Evolutionary conservation across 2,797 vertebrate species (phyloP), one percentile per base, ranked within the genome.

Genomic region (Passerculus sandwichensis): DNA sequence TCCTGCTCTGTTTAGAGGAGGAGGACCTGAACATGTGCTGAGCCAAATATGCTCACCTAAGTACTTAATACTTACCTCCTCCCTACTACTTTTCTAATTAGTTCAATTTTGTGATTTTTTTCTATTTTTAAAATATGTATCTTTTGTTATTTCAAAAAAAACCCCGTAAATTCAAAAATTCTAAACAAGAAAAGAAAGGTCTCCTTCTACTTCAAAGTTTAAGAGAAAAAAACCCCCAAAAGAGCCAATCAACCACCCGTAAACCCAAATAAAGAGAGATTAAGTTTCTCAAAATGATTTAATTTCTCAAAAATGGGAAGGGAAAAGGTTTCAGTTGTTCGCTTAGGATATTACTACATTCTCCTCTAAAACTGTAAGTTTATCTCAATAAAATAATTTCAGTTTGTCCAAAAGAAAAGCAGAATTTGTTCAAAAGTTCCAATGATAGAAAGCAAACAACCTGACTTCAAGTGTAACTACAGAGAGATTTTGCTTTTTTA

Each of bases 41-140:
- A 95, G 85, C 82, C 85, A 94, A 92, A 94, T 73, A 90, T 59
- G 74, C 75, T 95, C 93, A 96, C 59, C 48, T 95, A 77, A 7
- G 2, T 73, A 95, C 83, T 92, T 95, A 95, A 93, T 60, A 56
- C 65, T 87, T 67, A 59, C 47, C 72, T 90, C 40, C 59, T 88
- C 76, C 56, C 70, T 62, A 80, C 36, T 61, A 64, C 66, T 50
- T 57, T 56, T 65, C 50, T 48, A 71, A 85, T 79, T 62, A 89
- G 78, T 73, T 93, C 32, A 71, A 72, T 11, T 57, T 57, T 1
- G 23, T 56, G 16, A 9, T 7, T 29, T 66, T 83, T 81, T 66
- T 6, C 59, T 45, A 10, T 62, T 87, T 78, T 81, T 62, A 6
- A 73, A 88, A 89, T 23, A 67, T 9, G 10, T 7, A 77, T 44